Base-by-base conservation (phyloP, 2,888 invertebrate genomes). In the Drosophila stalkeri region DNA sequence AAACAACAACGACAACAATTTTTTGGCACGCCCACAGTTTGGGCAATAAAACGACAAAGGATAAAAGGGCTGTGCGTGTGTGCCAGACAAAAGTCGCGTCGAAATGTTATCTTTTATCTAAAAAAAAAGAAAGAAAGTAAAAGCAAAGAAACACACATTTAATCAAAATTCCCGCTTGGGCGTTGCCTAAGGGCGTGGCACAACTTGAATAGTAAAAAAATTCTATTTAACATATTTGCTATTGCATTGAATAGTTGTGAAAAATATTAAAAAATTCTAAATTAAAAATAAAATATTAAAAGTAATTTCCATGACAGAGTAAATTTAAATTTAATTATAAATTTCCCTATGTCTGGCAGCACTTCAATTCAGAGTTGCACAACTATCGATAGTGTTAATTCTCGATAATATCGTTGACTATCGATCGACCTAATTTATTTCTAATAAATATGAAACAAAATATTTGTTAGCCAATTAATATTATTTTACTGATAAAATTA, bases 141-240 rank as follows among this genome's bases (percentile, higher is more conserved):
- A 8, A 27, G 11, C 16, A 4, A 8, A 9, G 14, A 31, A 47
- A 83, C 83, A 80, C 84, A 86, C 80, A 86, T 84, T 83, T 84
- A 83, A 84, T 84, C 86, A 81, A 84, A 86, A 75, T 70, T 75
- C 72, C 69, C 61, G 20, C 18, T n/a, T 65, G 69, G 64, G 69
- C 31, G 64, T 64, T 56, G 65, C 64, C 31, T 35, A 4, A 43
- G 64, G 63, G 69, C 31, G 68, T 65, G 64, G 65, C 65, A 27
- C 9, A n/a, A 5, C n/a, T 27, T 11, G 4, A n/a, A 39, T 39
- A 23, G 16, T 3, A 23, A 37, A 16, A 16, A 31, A n/a, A n/a
- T 49, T n/a, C 43, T 20, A 11, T 44, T 44, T 44, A 44, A 6
- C 18, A 44, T 12, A 1, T 8, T 41, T 41, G n/a, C 18, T 41